These are phyloP conservation scores for Gila orcuttii DNA, from an alignment of 2,113 vertebrate genomes.

Conservation along the genomic window DNA sequence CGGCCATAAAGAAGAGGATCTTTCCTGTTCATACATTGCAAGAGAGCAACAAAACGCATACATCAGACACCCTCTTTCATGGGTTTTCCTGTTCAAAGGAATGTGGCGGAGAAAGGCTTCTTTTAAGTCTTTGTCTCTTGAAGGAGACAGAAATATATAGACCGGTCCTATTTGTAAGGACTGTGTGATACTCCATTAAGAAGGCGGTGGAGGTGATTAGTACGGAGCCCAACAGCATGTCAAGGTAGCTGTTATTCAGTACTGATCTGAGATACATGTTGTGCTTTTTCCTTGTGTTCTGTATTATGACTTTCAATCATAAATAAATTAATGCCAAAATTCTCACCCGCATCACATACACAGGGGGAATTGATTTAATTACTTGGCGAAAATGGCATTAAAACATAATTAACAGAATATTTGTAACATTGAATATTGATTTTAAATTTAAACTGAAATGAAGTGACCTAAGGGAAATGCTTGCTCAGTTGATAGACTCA, in stretches of 20 bases:
- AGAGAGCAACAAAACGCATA: slow-evolving; percentile 7
- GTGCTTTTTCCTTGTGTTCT: not conserved
- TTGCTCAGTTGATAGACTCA: not conserved
- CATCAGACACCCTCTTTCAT: slow-evolving; percentile 25
- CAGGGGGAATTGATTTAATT: not conserved
- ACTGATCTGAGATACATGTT: not conserved
- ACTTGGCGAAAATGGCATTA: not conserved
- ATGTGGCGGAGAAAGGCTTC: not conserved
- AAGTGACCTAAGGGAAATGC: not conserved
- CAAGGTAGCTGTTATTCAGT: not conserved
- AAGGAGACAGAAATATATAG: slow-evolving; percentile 1
- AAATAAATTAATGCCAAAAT: not conserved
- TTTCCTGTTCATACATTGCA: not conserved
- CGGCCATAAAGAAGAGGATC: not conserved
- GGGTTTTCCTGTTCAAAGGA: not conserved
- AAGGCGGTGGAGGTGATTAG: not conserved
- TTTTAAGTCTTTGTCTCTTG: slow-evolving; percentile 34
- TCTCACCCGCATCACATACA: not conserved
- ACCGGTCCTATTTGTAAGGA: not conserved
- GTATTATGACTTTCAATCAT: not conserved
- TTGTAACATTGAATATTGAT: not conserved
- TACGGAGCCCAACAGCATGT: not conserved
- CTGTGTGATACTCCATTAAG: not conserved
- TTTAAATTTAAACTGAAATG: not conserved
- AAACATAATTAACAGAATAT: not conserved